These are phyloP conservation scores for Perccottus glenii DNA, from an alignment of 2,113 vertebrate genomes.

Conservation along the genomic window DNA sequence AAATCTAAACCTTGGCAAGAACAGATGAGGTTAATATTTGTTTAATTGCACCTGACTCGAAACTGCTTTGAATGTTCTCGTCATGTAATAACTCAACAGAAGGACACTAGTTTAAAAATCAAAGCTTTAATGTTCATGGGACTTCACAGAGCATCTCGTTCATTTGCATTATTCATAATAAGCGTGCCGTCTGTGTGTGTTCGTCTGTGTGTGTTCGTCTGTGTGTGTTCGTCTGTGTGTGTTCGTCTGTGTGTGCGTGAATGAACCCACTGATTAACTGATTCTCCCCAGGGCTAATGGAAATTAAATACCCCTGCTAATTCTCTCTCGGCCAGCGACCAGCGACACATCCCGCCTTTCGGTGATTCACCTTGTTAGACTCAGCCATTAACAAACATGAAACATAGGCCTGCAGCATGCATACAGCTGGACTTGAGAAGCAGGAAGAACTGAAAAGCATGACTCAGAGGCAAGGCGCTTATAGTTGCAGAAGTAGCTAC, in stretches of 20 bases:
- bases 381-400: slow-evolving; percentile 5
- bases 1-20: not conserved
- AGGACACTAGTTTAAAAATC: slow-evolving; percentile 9
- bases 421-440: no score
- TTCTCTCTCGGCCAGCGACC: slow-evolving; percentile 46
- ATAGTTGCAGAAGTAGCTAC: not conserved
- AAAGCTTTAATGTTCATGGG: slow-evolving; percentile 11
- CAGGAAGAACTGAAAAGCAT: not conserved
- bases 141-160: slow-evolving; percentile 24
- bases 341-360: slow-evolving; percentile 39
- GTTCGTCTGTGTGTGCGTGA: slow-evolving; percentile 41
- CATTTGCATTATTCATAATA: slow-evolving; percentile 41
- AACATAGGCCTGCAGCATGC: not conserved
- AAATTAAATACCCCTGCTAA: slow-evolving; percentile 63
- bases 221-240: slow-evolving; percentile 27
- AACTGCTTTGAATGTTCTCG: slow-evolving; percentile 1
- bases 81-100: slow-evolving; percentile 8
- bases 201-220: slow-evolving; percentile 37
- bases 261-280: slow-evolving; percentile 55
- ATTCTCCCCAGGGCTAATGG: slow-evolving; percentile 55
- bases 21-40: slow-evolving; percentile 32
- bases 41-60: not conserved
- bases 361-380: slow-evolving; percentile 32
- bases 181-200: slow-evolving; percentile 5
- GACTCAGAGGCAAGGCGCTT: not conserved